Evolutionary conservation across 2,113 vertebrate genomes (phyloP), one percentile per base, ranked within the genome.

Genomic region (Pagrus major): DNA sequence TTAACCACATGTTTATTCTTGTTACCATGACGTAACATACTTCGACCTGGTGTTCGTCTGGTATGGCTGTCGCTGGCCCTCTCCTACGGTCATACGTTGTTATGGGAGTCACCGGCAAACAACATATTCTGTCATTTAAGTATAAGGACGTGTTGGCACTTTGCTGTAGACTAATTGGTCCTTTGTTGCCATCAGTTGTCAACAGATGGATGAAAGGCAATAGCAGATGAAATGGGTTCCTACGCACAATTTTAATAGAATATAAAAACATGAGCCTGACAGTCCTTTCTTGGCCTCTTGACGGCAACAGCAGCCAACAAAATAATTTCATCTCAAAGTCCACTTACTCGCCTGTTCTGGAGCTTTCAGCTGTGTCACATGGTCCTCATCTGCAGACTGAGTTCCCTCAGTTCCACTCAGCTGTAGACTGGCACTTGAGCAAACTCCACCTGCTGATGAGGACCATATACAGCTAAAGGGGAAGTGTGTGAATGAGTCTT

Each of bases 151-250:
- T 11, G 23, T 67, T 61, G 9, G 44, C n/a, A 52, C 25, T 25
- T 52, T 25, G 14, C 21, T 41, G 35, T 37, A 41, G 20, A 4
- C 14, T 52, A 15, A 12, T 41, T 37, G 35, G 39, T 25, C 6
- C 29, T 47, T 18, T 64, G 49, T 23, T 71, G 58, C 64, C 46
- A 65, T 55, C 47, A 54, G 16, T n/a, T 47, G n/a, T 68, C 8
- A 6, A n/a, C 6, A 21, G n/a, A 71, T 65, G 59, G 64, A 39
- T 56, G n/a, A 46, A 25, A 54, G 9, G 46, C 51, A 8, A 18
- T 16, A 6, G n/a, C 66, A 63, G 44, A 29, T 8, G 23, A 70
- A 31, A 37, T 42, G 41, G 14, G 5, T 2, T 60, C 55, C 64
- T 49, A n/a, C 44, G 33, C 31, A 39, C 21, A 25, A 14, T 52